Evolutionary conservation across 2,113 vertebrate genomes (phyloP).

Genomic region (Ctenodactylus gundi): DNA sequence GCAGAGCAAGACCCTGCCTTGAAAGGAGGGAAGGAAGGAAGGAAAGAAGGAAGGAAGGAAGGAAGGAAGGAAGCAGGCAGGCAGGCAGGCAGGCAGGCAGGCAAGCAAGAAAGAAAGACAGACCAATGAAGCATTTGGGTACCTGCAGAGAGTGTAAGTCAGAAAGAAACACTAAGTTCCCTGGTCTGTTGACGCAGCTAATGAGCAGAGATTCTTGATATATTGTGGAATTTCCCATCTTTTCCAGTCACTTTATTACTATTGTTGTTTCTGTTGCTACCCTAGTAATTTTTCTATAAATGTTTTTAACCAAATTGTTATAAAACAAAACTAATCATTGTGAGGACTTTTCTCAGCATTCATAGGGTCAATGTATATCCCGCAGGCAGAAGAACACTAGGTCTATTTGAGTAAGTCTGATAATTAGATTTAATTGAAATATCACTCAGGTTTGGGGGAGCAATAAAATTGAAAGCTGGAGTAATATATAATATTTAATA

Average conservation of each 20-base stretch:
- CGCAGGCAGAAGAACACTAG: not conserved
- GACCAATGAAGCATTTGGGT: not conserved
- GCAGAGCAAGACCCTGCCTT: no score
- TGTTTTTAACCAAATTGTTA: not conserved
- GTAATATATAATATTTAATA: conserved; percentile 20
- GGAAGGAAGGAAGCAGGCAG: not conserved
- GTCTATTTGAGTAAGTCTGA: not conserved
- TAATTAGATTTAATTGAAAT: not conserved
- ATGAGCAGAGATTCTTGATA: not conserved
- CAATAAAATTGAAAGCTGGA: not conserved
- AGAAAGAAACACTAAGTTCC: not conserved
- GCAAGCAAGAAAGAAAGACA: no score
- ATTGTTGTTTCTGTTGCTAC: not conserved
- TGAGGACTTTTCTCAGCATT: not conserved
- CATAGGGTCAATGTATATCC: not conserved
- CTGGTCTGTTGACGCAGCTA: not conserved
- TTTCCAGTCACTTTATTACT: not conserved
- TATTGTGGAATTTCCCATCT: not conserved
- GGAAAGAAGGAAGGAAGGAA: not conserved
- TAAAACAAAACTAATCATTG: conserved; percentile 9
- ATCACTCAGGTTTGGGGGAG: not conserved
- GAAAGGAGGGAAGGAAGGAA: not conserved
- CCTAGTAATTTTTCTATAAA: not conserved
- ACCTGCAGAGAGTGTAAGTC: not conserved
- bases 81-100: no score